Conservation (phyloP, 1,140 invertebrate species). For the Dinoponera quadriceps region DNA sequence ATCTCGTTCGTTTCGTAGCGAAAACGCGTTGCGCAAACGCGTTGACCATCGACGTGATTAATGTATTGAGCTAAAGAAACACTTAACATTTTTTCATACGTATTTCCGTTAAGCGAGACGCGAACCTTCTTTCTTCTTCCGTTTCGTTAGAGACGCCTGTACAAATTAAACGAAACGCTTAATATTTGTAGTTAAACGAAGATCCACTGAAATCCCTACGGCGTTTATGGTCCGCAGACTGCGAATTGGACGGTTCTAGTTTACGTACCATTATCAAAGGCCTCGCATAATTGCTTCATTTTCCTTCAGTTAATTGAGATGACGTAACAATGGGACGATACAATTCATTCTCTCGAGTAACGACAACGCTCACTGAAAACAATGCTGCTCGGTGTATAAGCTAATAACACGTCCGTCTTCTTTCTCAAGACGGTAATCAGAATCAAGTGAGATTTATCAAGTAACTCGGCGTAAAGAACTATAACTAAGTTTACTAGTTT, state of each 20-base stretch:
- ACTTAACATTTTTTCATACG: neutral
- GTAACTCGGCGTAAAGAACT: conserved; percentile 17
- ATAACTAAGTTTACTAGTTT: neutral
- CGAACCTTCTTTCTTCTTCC: conserved; percentile 45
- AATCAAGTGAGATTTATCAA: conserved; percentile 30
- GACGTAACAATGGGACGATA: conserved; percentile 51
- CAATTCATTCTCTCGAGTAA: conserved; percentile 47
- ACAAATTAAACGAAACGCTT: conserved; percentile 56
- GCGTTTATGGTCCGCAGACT: conserved; percentile 59
- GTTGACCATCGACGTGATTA: neutral
- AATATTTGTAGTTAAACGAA: no score
- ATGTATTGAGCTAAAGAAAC: neutral
- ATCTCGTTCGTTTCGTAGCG: neutral
- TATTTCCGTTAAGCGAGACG: conserved; percentile 27
- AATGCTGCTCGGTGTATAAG: conserved; percentile 22
- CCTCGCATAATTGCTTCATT: conserved; percentile 65
- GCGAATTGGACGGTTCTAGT: conserved; percentile 61
- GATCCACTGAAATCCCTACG: conserved; percentile 56
- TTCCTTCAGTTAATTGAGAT: conserved; percentile 66
- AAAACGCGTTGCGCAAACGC: neutral
- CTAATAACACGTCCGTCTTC: conserved; percentile 43
- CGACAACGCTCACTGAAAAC: conserved; percentile 43
- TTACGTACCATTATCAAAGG: conserved; percentile 54
- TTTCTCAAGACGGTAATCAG: conserved; percentile 15
- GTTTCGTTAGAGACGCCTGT: conserved; percentile 23